Base-by-base conservation (phyloP, 2,113 vertebrate genomes). In the Pedetes capensis region DNA sequence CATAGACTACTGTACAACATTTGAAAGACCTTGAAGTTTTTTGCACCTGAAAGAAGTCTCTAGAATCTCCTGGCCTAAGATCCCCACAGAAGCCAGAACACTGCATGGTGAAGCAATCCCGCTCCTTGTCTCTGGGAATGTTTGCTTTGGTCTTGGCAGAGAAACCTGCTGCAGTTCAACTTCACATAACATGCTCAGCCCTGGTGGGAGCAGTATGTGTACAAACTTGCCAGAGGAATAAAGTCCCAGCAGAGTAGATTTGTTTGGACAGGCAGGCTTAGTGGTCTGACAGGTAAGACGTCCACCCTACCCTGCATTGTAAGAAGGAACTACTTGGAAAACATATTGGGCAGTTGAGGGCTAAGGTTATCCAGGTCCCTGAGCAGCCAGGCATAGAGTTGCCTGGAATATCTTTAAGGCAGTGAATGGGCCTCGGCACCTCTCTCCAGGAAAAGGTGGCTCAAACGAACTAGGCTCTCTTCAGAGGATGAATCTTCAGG, bases 221-320 rank as follows among this genome's bases (percentile, higher is more conserved):
- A 95, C 72, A 53, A 89, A 91, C 96, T 89, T 1, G 86, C 82
- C 82, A 37, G 59, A 53, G 51, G 57, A 91, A 80, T 47, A 93
- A 87, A 94, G 93, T 93, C 94, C 91, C 49, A 61, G 87, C 37
- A 68, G 69, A 75, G 87, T 63, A 92, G 91, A 78, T 92, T 44
- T 96, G 96, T 97, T 94, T 51, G 47, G 91, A 96, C 94, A 97
- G 79, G 96, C 91, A 95, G 89, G 82, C 42, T 96, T 88, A 93
- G 86, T 5, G 4, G 57, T 68, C 95, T 97, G 91, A 87, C 93
- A 87, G 91, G 76, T 27, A 64, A 96, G 88, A 69, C 59, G 93
- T 42, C 37, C 72, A 66, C 61, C 37, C 57, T 64, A 59, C 42
- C 29, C 37, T 82, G 29, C n/a, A 32, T 78, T 96, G 85, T 74